Evolutionary conservation across 2,113 vertebrate genomes (phyloP).

Genomic region (Crypturellus undulatus): DNA sequence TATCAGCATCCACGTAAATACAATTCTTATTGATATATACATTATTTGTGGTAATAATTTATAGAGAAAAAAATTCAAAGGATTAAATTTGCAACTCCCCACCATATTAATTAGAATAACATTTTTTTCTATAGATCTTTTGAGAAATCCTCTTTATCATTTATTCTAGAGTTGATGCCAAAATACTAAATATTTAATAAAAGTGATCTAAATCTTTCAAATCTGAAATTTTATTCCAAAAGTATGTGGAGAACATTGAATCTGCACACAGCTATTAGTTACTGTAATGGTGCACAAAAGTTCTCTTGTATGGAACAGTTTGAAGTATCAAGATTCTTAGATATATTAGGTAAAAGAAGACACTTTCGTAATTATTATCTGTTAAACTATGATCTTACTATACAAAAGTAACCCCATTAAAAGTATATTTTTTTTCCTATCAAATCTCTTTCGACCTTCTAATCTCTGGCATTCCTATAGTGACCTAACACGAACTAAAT

Average conservation of each 20-base stretch:
- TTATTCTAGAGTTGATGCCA: not conserved
- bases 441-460: not conserved
- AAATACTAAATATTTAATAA: not conserved
- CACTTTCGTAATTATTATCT: not conserved
- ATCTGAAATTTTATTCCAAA: not conserved
- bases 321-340: not conserved
- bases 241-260: not conserved
- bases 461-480: not conserved
- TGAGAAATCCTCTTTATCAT: not conserved
- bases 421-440: not conserved
- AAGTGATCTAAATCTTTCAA: not conserved
- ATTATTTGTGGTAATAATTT: not conserved
- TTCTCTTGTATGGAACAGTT: accelerated
- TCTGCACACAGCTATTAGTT: not conserved
- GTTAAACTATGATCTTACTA: not conserved
- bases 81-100: not conserved
- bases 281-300: not conserved
- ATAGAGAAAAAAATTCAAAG: conserved; percentile 12
- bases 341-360: not conserved
- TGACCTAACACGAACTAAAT: not conserved
- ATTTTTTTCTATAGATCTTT: not conserved
- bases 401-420: not conserved
- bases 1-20: accelerated
- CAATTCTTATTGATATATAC: not conserved
- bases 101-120: not conserved